phyloP scores from a whole-genome alignment of 2,888 invertebrate species.

The Acheta domesticus region DNA sequence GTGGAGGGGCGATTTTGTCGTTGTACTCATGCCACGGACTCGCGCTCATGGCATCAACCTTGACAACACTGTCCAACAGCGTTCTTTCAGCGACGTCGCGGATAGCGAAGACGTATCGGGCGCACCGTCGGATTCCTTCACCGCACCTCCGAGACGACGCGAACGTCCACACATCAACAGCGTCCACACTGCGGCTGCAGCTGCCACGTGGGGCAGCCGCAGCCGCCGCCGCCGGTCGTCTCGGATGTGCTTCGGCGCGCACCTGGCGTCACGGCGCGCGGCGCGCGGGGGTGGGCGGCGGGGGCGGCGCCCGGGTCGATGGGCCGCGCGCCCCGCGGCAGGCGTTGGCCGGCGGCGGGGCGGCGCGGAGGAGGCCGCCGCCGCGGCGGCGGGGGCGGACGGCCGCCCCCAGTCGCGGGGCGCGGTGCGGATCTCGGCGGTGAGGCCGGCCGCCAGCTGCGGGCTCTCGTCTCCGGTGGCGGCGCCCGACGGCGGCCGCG shows the following conservation, averaged over 20 bases:
- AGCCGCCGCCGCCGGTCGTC: neutral
- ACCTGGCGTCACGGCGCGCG: neutral
- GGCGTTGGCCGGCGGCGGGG: neutral
- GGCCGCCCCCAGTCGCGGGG: slow-evolving; percentile 9
- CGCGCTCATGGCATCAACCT: too few relatives aligned
- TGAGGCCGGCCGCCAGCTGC: too few relatives aligned
- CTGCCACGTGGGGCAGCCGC: neutral
- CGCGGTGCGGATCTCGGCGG: neutral
- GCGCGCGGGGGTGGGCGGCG: neutral
- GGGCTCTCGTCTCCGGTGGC: neutral
- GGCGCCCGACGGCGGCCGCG: neutral
- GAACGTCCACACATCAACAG: too few relatives aligned
- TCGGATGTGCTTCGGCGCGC: neutral
- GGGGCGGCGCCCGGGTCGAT: neutral
- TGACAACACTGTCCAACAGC: too few relatives aligned
- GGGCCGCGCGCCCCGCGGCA: neutral
- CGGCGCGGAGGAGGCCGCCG: neutral
- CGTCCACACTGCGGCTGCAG: too few relatives aligned
- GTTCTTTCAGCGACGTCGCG: too few relatives aligned
- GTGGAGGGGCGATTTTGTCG: too few relatives aligned
- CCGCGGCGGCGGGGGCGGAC: neutral
- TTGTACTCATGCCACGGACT: too few relatives aligned
- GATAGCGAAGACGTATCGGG: too few relatives aligned
- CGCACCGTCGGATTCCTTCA: too few relatives aligned
- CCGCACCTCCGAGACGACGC: too few relatives aligned